Conservation (phyloP, 2,888 invertebrate species). For the Ctena decussata region DNA sequence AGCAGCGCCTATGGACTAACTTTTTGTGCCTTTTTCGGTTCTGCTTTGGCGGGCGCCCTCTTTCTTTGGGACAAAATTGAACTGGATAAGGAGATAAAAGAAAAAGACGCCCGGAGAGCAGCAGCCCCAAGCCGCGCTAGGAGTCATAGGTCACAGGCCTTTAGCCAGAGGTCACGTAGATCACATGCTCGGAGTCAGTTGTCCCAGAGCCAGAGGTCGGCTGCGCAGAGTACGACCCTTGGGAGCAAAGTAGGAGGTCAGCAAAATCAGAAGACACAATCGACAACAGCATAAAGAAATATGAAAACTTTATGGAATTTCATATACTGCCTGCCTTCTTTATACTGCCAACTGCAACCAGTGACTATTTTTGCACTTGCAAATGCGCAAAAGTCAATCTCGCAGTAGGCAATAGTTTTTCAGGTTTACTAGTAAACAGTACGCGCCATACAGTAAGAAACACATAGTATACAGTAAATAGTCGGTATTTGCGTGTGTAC, state of each 20-base stretch:
- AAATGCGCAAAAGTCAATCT: no score
- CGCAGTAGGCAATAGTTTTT: no score
- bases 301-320: no score
- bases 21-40: conserved; percentile 49
- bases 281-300: neutral
- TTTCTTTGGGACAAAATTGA: conserved; percentile 65
- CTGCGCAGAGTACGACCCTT: neutral
- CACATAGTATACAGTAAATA: no score
- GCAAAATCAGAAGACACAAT: neutral
- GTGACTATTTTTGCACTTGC: no score
- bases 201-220: conserved; percentile 12
- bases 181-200: conserved; percentile 40
- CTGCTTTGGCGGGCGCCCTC: conserved; percentile 40
- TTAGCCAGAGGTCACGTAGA: conserved; percentile 32
- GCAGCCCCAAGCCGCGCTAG: conserved; percentile 30
- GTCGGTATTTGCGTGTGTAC: no score
- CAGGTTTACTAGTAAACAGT: no score
- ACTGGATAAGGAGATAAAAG: conserved; percentile 16
- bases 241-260: neutral
- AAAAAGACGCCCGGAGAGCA: conserved; percentile 33
- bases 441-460: no score
- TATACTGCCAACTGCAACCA: no score
- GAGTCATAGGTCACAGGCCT: conserved; percentile 44
- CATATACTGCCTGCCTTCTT: no score
- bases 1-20: conserved; percentile 64